These are phyloP conservation scores for Diabrotica undecimpunctata DNA, from an alignment of 1,140 invertebrate species.

Conservation along the genomic window DNA sequence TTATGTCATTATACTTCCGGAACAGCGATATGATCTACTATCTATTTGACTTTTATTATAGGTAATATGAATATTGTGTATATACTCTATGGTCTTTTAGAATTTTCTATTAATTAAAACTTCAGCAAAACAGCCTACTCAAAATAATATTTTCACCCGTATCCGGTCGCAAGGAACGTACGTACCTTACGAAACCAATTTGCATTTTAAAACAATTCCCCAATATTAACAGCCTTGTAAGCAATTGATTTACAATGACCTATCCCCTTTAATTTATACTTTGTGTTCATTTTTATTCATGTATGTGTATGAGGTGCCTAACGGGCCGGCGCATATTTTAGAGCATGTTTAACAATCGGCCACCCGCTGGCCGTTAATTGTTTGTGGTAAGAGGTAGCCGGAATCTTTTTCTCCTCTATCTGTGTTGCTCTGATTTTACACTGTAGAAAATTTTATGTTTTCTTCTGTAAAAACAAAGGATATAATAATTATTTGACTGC, in stretches of 20 bases:
- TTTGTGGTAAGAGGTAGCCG: constrained; percentile 20
- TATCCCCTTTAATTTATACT: constrained; percentile 20
- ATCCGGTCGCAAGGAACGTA: not conserved
- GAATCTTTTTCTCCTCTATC: constrained; percentile 10
- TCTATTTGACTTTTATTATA: too few species aligned
- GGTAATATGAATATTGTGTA: too few species aligned
- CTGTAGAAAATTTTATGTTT: not conserved
- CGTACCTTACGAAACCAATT: not conserved
- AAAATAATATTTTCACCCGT: not conserved
- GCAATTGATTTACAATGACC: constrained; percentile 18
- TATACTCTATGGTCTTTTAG: too few species aligned
- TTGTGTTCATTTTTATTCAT: constrained; percentile 13
- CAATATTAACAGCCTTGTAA: constrained; percentile 9
- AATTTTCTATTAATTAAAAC: not conserved
- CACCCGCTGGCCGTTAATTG: constrained; percentile 16
- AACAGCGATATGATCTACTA: too few species aligned
- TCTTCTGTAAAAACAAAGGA: too few species aligned
- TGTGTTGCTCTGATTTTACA: constrained; percentile 4
- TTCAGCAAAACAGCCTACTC: not conserved
- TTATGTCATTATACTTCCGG: too few species aligned
- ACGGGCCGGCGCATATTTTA: constrained; percentile 13
- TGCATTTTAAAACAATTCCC: constrained; percentile 11
- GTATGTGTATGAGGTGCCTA: not conserved
- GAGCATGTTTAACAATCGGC: constrained; percentile 17
- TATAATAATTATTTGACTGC: too few species aligned